phyloP scores from a whole-genome alignment of 2,888 invertebrate genomes.

The Archips xylosteana region DNA sequence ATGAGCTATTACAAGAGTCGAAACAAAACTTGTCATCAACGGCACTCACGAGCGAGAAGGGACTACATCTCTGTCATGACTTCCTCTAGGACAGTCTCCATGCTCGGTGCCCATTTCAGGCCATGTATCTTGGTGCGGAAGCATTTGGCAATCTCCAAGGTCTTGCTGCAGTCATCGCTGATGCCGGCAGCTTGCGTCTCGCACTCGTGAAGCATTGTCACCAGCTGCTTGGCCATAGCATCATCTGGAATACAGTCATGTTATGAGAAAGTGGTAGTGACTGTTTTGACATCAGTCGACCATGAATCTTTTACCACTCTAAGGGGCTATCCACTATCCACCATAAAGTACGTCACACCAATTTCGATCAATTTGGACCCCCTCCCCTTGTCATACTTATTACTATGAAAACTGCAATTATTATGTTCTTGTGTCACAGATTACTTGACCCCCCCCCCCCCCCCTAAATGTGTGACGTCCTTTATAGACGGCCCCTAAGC shows the following conservation, averaged over 20 bases:
- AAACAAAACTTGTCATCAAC: neutral
- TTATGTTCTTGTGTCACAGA: too few species aligned
- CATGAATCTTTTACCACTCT: too few species aligned
- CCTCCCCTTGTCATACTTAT: too few species aligned
- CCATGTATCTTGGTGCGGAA: conserved; percentile 73
- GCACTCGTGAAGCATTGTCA: conserved; percentile 67
- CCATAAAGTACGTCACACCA: too few species aligned
- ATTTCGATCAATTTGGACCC: too few species aligned
- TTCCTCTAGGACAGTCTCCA: conserved; percentile 70
- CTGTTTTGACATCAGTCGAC: neutral
- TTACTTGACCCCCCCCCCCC: too few species aligned
- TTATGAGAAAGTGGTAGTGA: neutral
- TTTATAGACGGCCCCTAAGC: too few species aligned
- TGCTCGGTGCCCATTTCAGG: conserved; percentile 75
- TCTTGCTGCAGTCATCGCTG: conserved; percentile 61
- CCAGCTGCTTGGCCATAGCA: conserved; percentile 65
- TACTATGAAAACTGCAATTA: too few species aligned
- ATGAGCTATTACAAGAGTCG: neutral
- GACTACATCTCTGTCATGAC: conserved; percentile 47
- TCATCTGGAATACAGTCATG: conserved; percentile 59
- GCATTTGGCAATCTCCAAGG: conserved; percentile 71
- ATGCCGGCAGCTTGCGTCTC: conserved; percentile 53
- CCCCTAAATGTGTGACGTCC: too few species aligned
- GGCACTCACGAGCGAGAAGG: too few species aligned
- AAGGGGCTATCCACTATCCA: too few species aligned